Base-by-base conservation (phyloP, 2,888 invertebrate species). In the Aphodius sticticus region DNA sequence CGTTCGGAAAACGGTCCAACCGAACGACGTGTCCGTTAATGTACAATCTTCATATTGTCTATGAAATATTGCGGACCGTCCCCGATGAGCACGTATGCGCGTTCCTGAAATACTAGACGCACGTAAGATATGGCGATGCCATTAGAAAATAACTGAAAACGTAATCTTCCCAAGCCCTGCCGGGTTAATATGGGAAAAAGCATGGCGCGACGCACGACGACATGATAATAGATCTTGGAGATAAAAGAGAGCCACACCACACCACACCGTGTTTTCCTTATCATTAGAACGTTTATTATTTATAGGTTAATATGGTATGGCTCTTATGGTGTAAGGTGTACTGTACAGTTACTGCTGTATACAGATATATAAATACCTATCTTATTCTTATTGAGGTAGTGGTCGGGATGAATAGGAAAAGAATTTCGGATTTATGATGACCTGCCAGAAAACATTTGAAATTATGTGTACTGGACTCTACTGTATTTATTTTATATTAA, bases 1-100 rank as follows among this genome's bases (percentile, higher is more conserved):
- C 53, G 53, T 53, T 9, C 1, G 53, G 53, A 53, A 53, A 53
- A 53, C 53, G 53, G 53, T 35, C n/a, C 71, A 16, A 71, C 74
- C 36, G 74, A 26, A 74, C 74, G 37, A 36, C 74, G 74, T 36
- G 74, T n/a, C 74, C 74, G 36, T 36, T 36, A 74, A 74, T 37
- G 74, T 74, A 74, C 74, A 37, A 74, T 74, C 74, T 74, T 74
- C 74, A 74, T 74, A 74, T 74, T 74, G 74, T 74, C 37, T 74
- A 74, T 74, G 74, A 74, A 37, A 36, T 74, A 74, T 74, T 74
- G 74, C 74, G 74, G 35, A 74, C 74, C 37, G 74, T 74, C 53
- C 53, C 53, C 53, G 53, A 9, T 53, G 53, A 53, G 53, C 53
- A 53, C 53, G 53, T 53, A 53, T 53, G 53, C 53, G 53, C 53